Conservation (phyloP, 2,888 invertebrate genomes). For the Idaea straminata region DNA sequence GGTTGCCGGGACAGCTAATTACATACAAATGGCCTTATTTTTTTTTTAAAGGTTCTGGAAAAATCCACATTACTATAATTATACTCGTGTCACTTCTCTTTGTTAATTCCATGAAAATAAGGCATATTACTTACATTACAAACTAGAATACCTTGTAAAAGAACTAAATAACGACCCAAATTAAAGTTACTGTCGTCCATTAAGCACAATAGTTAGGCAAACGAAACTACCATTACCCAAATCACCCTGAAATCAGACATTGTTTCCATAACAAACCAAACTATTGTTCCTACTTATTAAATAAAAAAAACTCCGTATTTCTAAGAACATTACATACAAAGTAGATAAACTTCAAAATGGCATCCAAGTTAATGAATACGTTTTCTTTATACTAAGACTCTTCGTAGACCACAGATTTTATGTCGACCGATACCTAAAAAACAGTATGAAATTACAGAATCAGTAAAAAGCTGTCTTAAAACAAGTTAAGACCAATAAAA, state of each 20-base stretch:
- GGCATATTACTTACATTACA: too few species aligned
- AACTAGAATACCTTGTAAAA: too few species aligned
- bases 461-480: background rate
- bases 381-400: constrained; percentile 17
- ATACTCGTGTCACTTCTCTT: too few species aligned
- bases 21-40: too few species aligned
- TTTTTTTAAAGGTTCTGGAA: too few species aligned
- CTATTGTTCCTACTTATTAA: constrained; percentile 12
- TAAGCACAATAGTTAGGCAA: background rate
- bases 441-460: background rate
- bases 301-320: constrained; percentile 15
- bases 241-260: background rate
- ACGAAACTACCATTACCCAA: background rate
- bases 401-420: background rate
- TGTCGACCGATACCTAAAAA: background rate
- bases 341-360: constrained; percentile 19
- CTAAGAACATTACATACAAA: constrained; percentile 19
- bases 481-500: background rate
- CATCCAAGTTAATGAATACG: constrained; percentile 20
- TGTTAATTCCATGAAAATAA: too few species aligned
- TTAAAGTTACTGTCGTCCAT: background rate
- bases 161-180: background rate
- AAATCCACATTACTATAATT: too few species aligned
- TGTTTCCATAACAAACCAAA: background rate
- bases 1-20: too few species aligned